A percentile compares a stretch with the other conserved stretches of the same genome.
Evolutionary conservation across 2,888 invertebrate species (phyloP).

Genomic region (Thymelicus sylvestris): DNA sequence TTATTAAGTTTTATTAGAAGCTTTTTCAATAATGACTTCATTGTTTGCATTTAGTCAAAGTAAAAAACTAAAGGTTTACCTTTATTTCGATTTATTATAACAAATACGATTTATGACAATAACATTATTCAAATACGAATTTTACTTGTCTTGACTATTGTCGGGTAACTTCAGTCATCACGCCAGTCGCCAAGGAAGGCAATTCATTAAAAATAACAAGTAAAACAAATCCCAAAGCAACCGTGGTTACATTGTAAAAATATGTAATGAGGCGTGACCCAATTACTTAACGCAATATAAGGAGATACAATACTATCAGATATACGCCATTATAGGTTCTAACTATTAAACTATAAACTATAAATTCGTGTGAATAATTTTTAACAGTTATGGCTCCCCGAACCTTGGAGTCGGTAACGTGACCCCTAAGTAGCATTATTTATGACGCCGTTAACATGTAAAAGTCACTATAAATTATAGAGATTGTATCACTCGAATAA

Average conservation of each 20-base stretch:
- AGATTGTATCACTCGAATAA: slow-evolving; percentile 39
- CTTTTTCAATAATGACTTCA: too few species aligned
- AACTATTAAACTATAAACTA: slow-evolving; percentile 8
- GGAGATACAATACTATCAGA: not conserved
- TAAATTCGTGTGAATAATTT: slow-evolving; percentile 4
- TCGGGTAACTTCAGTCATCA: not conserved
- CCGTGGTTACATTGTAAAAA: slow-evolving; percentile 26
- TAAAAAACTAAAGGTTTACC: too few species aligned
- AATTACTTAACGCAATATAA: not conserved
- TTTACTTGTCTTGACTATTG: not conserved
- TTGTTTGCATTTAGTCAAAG: too few species aligned
- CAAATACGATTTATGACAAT: too few species aligned
- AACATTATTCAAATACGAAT: too few species aligned
- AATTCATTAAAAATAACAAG: slow-evolving; percentile 14
- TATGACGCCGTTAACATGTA: slow-evolving; percentile 42
- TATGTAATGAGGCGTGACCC: slow-evolving; percentile 35
- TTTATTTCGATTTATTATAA: too few species aligned
- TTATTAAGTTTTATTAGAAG: too few species aligned
- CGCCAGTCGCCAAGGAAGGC: not conserved
- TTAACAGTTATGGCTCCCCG: slow-evolving; percentile 11
- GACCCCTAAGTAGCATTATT: slow-evolving; percentile 41
- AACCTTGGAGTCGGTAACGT: not conserved
- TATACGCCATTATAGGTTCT: slow-evolving; percentile 6
- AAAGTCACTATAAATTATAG: slow-evolving; percentile 42
- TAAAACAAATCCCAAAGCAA: slow-evolving; percentile 28